phyloP scores from a whole-genome alignment of 2,113 vertebrate genomes.

The Dipodomys ordii region DNA sequence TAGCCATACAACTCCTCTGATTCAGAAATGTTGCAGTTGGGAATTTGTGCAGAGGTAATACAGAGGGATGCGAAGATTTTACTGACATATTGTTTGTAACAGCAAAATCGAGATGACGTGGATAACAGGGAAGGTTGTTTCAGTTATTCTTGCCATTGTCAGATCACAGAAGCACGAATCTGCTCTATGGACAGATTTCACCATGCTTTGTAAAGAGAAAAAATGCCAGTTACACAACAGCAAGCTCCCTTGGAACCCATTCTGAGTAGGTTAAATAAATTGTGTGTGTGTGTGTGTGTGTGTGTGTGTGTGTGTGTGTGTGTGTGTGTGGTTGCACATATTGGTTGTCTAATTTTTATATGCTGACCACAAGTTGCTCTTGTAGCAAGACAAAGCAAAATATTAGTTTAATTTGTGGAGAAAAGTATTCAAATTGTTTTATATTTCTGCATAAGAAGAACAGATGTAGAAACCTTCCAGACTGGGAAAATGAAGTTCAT shows the following conservation, averaged over 20 bases:
- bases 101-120: background rate
- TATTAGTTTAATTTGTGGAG: constrained; percentile 37
- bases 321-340: background rate
- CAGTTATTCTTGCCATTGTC: background rate
- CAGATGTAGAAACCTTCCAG: background rate
- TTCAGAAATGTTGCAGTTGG: background rate
- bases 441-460: background rate
- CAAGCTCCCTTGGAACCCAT: background rate
- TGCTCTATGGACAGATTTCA: background rate
- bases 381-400: background rate
- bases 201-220: background rate
- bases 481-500: background rate
- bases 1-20: background rate
- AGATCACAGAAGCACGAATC: background rate
- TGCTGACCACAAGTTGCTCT: background rate
- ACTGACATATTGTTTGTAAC: background rate
- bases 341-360: constrained; percentile 14
- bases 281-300: background rate
- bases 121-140: background rate
- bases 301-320: no score
- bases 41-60: background rate
- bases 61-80: background rate
- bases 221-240: background rate
- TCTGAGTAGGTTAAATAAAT: background rate
- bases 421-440: background rate